phyloP scores from a whole-genome alignment of 1,140 invertebrate genomes.

The Babylonia areolata region DNA sequence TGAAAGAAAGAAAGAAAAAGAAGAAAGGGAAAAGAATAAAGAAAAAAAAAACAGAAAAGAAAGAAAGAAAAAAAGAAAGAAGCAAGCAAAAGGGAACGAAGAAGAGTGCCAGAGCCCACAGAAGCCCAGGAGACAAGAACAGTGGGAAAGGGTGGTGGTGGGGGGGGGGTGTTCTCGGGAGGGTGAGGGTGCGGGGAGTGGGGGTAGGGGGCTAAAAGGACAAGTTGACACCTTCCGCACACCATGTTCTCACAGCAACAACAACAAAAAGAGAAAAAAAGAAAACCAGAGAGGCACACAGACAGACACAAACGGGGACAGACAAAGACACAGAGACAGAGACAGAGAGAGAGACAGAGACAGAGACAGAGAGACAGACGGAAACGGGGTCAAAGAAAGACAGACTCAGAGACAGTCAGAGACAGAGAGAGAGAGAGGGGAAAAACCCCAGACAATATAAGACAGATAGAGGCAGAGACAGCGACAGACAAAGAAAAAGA shows the following conservation, averaged over 20 bases:
- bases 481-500: not conserved
- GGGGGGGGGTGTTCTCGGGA: not conserved
- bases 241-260: too few relatives aligned
- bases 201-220: not conserved
- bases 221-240: not conserved
- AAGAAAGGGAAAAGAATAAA: too few relatives aligned
- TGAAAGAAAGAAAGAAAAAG: too few relatives aligned
- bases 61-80: too few relatives aligned
- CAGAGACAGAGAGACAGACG: constrained; percentile 15
- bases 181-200: not conserved
- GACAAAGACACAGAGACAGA: too few relatives aligned
- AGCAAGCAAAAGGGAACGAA: too few relatives aligned
- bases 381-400: constrained; percentile 21
- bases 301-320: not conserved
- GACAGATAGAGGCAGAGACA: not conserved
- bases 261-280: not conserved
- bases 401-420: constrained; percentile 18
- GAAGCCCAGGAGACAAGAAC: too few relatives aligned
- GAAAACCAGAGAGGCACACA: not conserved
- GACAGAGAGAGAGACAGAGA: not conserved
- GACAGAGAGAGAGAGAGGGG: constrained; percentile 20
- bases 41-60: too few relatives aligned
- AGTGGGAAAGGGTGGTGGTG: not conserved
- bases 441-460: not conserved
- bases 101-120: too few relatives aligned